phyloP scores from a whole-genome alignment of 2,888 invertebrate genomes.

The Agrypnus murinus region DNA sequence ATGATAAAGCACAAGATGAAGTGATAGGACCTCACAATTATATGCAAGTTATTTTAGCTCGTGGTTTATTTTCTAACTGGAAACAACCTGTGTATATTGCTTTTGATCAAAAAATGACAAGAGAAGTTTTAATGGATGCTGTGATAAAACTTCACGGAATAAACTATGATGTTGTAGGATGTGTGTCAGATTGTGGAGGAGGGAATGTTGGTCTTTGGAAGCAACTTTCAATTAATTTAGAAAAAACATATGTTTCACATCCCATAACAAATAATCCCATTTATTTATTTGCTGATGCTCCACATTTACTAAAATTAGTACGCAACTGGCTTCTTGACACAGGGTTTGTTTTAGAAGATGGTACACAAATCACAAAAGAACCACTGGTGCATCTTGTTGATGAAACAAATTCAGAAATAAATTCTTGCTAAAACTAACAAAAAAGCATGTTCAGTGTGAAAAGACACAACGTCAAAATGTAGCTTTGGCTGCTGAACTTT shows the following conservation, averaged over 20 bases:
- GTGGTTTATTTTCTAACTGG: conserved; percentile 49
- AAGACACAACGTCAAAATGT: neutral
- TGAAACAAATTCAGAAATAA: neutral
- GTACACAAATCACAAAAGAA: neutral
- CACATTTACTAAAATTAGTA: conserved; percentile 53
- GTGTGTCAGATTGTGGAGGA: conserved; percentile 54
- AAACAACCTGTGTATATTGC: conserved; percentile 56
- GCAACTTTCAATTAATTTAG: conserved; percentile 3
- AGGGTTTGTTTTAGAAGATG: conserved; percentile 25
- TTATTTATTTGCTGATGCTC: conserved; percentile 53
- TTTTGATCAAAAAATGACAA: conserved; percentile 53
- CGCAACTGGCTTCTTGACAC: conserved; percentile 56
- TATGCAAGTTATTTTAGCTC: conserved; percentile 50
- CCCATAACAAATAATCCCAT: conserved; percentile 44
- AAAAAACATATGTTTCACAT: neutral
- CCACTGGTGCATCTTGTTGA: neutral
- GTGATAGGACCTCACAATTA: conserved; percentile 35
- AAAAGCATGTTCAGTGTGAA: neutral
- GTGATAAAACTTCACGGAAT: conserved; percentile 47
- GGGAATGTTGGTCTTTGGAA: conserved; percentile 43
- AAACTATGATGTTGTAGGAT: conserved; percentile 53
- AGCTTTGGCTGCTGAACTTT: neutral
- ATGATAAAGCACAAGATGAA: conserved; percentile 36
- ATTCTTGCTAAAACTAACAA: neutral
- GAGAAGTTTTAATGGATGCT: conserved; percentile 42